Conservation (phyloP, 2,113 vertebrate genomes). For the Ptyas mucosa region DNA sequence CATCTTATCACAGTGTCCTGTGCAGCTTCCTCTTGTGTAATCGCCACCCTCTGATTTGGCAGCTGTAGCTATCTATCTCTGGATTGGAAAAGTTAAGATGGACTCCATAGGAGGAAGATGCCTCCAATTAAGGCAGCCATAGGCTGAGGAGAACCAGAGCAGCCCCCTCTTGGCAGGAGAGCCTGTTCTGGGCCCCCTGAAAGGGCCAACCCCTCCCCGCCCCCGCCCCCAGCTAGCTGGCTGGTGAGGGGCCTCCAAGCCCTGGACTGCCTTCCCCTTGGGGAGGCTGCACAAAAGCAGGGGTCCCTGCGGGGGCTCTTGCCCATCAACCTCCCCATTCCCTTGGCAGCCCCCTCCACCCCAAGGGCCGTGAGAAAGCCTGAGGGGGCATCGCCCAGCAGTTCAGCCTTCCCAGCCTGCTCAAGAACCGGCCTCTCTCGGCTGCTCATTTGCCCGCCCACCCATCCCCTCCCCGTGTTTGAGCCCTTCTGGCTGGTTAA, state of each 20-base stretch:
- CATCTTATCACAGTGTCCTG: neutral
- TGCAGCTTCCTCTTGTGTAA: neutral
- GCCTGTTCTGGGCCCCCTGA: neutral
- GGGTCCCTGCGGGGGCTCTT: neutral
- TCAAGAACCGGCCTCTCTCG: no score
- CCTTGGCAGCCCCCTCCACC: no score
- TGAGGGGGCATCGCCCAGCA: no score
- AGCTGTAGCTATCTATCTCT: neutral
- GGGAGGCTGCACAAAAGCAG: no score
- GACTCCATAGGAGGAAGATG: neutral
- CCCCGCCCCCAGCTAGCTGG: no score
- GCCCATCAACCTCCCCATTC: neutral
- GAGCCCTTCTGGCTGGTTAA: neutral
- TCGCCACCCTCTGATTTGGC: neutral
- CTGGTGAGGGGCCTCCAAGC: neutral
- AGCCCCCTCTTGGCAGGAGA: fast-evolving
- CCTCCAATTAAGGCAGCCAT: neutral
- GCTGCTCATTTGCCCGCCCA: no score
- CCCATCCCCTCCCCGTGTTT: no score
- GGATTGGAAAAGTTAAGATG: neutral
- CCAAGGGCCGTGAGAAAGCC: no score
- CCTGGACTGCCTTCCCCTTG: neutral
- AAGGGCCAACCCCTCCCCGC: no score
- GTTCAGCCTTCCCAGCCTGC: neutral
- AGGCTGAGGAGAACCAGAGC: neutral